Base-by-base conservation (phyloP, 92 coral and sea anemone genomes). In the Epizoanthus scotinus region DNA sequence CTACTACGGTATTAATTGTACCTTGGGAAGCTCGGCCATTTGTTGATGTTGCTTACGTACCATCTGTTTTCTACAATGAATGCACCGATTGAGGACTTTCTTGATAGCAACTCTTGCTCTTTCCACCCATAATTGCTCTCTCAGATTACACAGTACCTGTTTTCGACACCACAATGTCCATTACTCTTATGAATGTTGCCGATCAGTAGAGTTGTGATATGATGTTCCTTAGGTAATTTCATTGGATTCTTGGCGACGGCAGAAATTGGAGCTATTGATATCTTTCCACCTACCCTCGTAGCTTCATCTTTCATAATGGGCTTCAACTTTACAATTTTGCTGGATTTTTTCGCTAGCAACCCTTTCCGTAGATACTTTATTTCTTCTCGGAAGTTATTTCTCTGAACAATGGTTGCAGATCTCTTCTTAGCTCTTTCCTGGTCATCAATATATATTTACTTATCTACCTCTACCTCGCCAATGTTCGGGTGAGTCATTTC, bases 131-230 rank as follows among this genome's bases (percentile, higher is more conserved):
- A 82, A 81, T 50, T 67, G 81, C 55, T 83, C 86, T 63, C 86
- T 83, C 70, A 57, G 27, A 27, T 34, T 36, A 25, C 59, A 34
- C 58, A 83, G 40, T 27, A 81, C 82, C 20, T 88, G 92, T 44
- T n/a, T n/a, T 86, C 87, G 0, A 61, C 70, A 2, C 92, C 92
- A 63, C 87, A 82, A 67, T 89, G 87, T 10, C 92, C 92, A 58
- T 61, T 71, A 2, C 67, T 13, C 60, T 75, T 72, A 26, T 81
- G 86, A 14, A 73, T 0, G 29, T 78, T 28, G 7, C 84, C 67
- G 26, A 89, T 81, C 12, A 85, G 24, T 2, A 85, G 78, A 0
- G 68, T 40, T 3, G 84, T 68, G 52, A 89, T 57, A 29, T 53
- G 83, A 28, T 86, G 82, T 2, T 72, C 10, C 17, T 78, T 61